Conservation (phyloP, 2,888 invertebrate genomes). For the Sarcophaga subvicina region DNA sequence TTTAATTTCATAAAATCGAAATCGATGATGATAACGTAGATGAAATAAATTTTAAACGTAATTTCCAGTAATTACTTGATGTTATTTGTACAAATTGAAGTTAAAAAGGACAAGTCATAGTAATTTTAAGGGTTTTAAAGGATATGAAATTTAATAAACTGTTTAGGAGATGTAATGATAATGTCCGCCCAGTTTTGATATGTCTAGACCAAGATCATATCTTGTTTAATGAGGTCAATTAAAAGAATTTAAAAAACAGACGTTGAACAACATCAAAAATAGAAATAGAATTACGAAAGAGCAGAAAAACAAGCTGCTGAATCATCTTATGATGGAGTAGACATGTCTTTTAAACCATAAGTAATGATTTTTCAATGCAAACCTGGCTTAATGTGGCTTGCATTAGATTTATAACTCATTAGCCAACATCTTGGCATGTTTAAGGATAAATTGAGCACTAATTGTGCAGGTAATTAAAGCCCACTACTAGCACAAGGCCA, state of each 20-base stretch:
- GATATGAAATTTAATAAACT: slow-evolving; percentile 51
- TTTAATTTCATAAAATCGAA: no score
- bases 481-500: slow-evolving; percentile 10
- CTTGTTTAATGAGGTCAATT: slow-evolving; percentile 70
- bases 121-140: slow-evolving; percentile 44
- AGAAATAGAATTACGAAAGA: background rate
- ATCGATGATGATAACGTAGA: no score
- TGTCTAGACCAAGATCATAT: background rate
- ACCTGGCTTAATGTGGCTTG: no score
- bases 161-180: slow-evolving; percentile 42
- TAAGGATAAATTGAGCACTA: background rate
- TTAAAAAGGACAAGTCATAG: slow-evolving; percentile 47
- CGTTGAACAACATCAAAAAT: background rate
- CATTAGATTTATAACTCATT: slow-evolving; percentile 10
- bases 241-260: slow-evolving; percentile 51
- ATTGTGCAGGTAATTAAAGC: slow-evolving; percentile 44
- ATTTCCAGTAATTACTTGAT: no score
- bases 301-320: slow-evolving; percentile 53
- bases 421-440: slow-evolving; percentile 7
- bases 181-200: background rate
- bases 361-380: no score
- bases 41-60: no score
- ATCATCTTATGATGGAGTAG: slow-evolving; percentile 46
- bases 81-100: background rate
- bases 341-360: background rate